Evolutionary conservation across 1,140 invertebrate genomes (phyloP), one percentile per base, ranked within the genome.

Genomic region (Drosophila guanche): DNA sequence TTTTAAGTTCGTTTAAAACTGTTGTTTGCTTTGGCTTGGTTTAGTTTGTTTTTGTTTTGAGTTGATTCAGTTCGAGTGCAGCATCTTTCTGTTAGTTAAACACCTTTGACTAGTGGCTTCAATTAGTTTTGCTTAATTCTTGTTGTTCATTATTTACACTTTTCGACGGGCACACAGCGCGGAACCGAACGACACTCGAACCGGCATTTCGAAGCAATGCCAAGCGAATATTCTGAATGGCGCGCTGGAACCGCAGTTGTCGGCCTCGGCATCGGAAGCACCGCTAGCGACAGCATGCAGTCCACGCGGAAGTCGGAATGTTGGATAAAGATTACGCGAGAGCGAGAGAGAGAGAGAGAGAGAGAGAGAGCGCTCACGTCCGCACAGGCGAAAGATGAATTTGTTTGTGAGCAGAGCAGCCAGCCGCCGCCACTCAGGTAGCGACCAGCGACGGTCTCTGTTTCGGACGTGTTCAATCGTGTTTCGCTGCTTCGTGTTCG

Each of bases 171-270:
- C 41, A 45, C 33, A 62, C 29, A 14, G 55, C 46, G 53, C 46
- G 45, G 66, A 42, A 22, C 29, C 37, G 56, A 54, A 63, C 81
- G 74, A 48, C 58, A 37, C 65, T 62, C 61, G 78, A 77, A 81
- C 83, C 83, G 83, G 83, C 83, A 86, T 88, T 79, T 78, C 77
- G 77, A 70, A 68, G 74, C 53, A 58, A 62, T 74, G 78, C 61
- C 83, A 78, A 63, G 57, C 77, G 78, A 88, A 55, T 73, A 75
- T 76, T 58, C 76, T 70, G 72, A 66, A 58, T 80, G 42, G 61
- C 56, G 52, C 77, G 72, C 65, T 66, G 48, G 61, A 55, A 6
- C 25, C 25, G 25, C 25, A 27, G 25, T 27, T 1, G 1, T 27
- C 25, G 25, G 25, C 25, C 25, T 27, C 25, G 33, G 33, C 33